Evolutionary conservation across 2,888 invertebrate genomes (phyloP).

Genomic region (Xestia rhomboidea): DNA sequence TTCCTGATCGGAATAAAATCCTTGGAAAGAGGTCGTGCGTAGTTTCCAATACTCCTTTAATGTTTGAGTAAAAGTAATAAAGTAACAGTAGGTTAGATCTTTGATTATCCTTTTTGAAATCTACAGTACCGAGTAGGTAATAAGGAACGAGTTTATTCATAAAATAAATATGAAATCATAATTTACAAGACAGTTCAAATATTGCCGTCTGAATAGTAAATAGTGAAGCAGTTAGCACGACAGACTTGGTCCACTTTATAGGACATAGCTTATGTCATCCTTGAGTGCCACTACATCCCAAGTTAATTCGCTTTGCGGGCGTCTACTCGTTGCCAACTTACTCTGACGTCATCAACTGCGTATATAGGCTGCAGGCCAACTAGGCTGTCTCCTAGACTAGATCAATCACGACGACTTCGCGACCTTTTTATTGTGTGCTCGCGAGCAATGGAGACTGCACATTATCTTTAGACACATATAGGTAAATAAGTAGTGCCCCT

Average conservation of each 20-base stretch:
- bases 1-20: conserved; percentile 37
- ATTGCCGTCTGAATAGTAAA: conserved; percentile 41
- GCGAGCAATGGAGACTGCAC: conserved; percentile 8
- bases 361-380: conserved; percentile 77
- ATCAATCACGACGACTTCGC: conserved; percentile 67
- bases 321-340: conserved; percentile 74
- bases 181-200: conserved; percentile 32
- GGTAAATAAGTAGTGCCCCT: neutral
- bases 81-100: neutral
- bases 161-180: conserved; percentile 22
- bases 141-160: neutral
- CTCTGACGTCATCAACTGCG: conserved; percentile 79
- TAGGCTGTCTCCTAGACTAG: conserved; percentile 67
- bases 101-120: conserved; percentile 8
- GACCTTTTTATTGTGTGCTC: conserved; percentile 51
- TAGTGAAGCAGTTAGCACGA: conserved; percentile 41
- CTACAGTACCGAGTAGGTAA: neutral
- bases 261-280: conserved; percentile 65
- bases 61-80: conserved; percentile 10
- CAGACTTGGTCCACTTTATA: conserved; percentile 53
- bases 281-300: conserved; percentile 64
- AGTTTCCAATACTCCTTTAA: conserved; percentile 13
- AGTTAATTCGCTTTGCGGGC: conserved; percentile 75
- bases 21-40: conserved; percentile 20
- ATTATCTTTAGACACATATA: neutral